phyloP scores from a whole-genome alignment of 1,140 invertebrate genomes.

The Ceratina japonica region DNA sequence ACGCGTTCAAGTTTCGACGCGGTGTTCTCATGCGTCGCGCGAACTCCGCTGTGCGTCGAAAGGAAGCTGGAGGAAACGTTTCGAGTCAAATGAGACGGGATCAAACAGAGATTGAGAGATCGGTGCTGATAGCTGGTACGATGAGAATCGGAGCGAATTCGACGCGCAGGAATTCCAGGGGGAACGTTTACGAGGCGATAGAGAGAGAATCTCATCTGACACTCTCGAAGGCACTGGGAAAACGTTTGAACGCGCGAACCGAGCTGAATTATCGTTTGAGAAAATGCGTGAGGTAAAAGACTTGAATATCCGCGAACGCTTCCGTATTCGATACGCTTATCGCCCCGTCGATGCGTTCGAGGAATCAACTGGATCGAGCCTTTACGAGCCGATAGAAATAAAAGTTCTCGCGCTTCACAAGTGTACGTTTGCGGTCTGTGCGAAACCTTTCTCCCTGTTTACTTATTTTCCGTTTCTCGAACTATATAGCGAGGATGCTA shows the following conservation, averaged over 20 bases:
- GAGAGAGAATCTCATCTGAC: conserved; percentile 38
- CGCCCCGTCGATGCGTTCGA: neutral
- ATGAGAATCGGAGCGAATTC: neutral
- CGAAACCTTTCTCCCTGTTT: conserved; percentile 4
- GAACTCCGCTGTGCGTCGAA: neutral
- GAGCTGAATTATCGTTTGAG: neutral
- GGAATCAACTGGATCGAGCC: conserved; percentile 1
- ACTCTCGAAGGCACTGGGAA: conserved; percentile 10
- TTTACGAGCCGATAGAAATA: conserved; percentile 52
- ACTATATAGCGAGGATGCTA: neutral
- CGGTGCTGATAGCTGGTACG: neutral
- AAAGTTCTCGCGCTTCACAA: conserved; percentile 1
- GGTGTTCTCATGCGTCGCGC: too few species aligned
- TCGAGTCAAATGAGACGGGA: too few species aligned
- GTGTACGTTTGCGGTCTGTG: neutral
- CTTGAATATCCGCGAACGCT: neutral
- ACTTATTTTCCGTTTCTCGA: neutral
- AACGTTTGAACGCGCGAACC: neutral
- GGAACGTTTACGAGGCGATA: conserved; percentile 54
- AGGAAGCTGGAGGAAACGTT: neutral
- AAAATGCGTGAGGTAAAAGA: neutral
- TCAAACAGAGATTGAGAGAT: neutral
- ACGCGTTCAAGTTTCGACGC: too few species aligned
- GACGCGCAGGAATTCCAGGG: neutral
- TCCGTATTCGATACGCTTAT: neutral